phyloP scores from a whole-genome alignment of 2,113 vertebrate species.

The Anser brachyrhynchus region DNA sequence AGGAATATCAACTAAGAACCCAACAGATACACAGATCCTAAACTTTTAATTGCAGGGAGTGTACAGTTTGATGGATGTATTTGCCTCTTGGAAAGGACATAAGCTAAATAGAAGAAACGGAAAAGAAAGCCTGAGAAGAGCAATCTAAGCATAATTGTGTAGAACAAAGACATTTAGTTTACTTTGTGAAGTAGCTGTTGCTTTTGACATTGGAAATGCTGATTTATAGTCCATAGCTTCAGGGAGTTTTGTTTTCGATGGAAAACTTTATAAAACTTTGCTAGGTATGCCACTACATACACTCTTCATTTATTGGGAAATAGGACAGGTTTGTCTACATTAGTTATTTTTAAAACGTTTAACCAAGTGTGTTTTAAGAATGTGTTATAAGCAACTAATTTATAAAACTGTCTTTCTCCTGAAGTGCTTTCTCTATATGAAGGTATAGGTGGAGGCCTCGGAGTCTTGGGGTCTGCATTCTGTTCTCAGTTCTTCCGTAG shows the following conservation, averaged over 20 bases:
- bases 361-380: neutral
- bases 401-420: neutral
- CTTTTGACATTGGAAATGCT: neutral
- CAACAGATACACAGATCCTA: neutral
- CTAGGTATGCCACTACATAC: neutral
- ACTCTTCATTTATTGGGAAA: neutral
- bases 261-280: neutral
- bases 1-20: neutral
- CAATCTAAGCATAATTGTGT: neutral
- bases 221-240: neutral
- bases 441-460: neutral
- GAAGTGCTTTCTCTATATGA: neutral
- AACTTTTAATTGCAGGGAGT: neutral
- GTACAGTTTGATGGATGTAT: neutral
- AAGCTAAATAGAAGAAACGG: neutral
- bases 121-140: neutral
- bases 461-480: neutral
- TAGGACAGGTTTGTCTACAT: neutral
- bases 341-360: neutral
- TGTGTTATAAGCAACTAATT: neutral
- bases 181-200: neutral
- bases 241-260: neutral
- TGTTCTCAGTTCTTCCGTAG: neutral
- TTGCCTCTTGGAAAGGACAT: neutral
- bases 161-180: neutral